Evolutionary conservation across 2,888 invertebrate species (phyloP).

Genomic region (Eutolmus rufibarbis): DNA sequence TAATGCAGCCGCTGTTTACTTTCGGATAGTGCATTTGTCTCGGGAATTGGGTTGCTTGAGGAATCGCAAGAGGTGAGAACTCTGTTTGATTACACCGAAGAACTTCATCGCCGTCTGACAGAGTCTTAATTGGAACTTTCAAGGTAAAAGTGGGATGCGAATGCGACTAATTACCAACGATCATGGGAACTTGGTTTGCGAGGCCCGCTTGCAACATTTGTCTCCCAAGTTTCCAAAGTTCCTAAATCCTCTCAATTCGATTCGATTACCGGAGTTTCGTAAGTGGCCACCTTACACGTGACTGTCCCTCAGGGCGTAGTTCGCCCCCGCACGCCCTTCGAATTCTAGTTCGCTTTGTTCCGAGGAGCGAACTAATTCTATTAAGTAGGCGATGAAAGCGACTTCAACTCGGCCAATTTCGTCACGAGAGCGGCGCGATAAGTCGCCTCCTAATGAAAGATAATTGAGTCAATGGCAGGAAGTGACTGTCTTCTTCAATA

Average conservation of each 20-base stretch:
- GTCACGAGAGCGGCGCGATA: conserved; percentile 16
- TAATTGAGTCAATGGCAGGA: conserved; percentile 40
- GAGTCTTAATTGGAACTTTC: conserved; percentile 22
- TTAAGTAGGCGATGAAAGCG: conserved; percentile 12
- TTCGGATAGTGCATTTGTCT: not conserved
- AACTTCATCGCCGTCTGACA: not conserved
- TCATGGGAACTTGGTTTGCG: not conserved
- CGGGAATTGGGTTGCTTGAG: not conserved
- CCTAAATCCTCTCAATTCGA: not conserved
- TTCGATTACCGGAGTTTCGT: conserved; percentile 4
- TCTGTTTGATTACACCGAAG: not conserved
- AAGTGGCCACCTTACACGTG: conserved; percentile 16
- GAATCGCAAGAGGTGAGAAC: not conserved
- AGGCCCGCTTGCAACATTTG: not conserved
- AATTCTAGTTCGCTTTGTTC: conserved; percentile 19
- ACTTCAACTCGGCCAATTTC: conserved; percentile 28
- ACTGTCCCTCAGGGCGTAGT: not conserved
- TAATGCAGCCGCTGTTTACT: not conserved
- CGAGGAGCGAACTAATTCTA: not conserved
- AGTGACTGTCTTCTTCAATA: conserved; percentile 29
- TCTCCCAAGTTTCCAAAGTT: not conserved
- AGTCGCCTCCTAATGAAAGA: conserved; percentile 38
- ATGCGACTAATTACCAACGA: conserved; percentile 5
- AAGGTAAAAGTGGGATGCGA: not conserved
- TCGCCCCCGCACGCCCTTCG: not conserved